A percentile compares a stretch with the other conserved stretches of the same genome.
These are phyloP conservation scores for Steinernema hermaphroditum DNA, from an alignment of 2,888 invertebrate genomes.

Conservation along the genomic window DNA sequence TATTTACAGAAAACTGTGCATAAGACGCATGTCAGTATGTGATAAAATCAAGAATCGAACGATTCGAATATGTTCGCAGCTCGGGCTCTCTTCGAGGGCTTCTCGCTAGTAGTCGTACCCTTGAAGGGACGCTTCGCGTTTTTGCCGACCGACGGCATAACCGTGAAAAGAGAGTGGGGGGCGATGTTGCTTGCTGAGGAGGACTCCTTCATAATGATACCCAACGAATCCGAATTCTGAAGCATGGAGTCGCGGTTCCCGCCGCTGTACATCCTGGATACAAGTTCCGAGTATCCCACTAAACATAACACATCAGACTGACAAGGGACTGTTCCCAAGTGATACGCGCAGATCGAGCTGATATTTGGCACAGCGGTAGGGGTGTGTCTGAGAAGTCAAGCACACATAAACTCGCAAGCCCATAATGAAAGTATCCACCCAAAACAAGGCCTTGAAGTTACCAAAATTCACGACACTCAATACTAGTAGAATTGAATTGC, in stretches of 20 bases:
- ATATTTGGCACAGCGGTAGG: no score
- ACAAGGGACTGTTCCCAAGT: no score
- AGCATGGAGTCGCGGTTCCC: constrained; percentile 21
- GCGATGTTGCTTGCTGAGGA: neutral
- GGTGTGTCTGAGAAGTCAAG: no score
- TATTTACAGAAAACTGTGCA: no score
- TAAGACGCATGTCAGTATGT: no score
- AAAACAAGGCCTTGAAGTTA: no score
- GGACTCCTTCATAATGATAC: neutral
- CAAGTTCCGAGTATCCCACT: neutral
- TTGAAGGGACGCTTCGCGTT: neutral
- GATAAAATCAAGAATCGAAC: neutral
- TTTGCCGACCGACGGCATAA: neutral
- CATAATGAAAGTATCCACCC: no score
- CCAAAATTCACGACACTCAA: no score
- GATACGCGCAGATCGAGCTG: no score
- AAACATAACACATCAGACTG: neutral
- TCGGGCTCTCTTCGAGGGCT: neutral
- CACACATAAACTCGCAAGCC: no score
- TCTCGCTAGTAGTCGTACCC: neutral
- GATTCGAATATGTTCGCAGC: neutral
- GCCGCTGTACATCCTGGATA: constrained; percentile 11
- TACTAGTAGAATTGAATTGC: no score
- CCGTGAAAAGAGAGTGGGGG: constrained; percentile 2
- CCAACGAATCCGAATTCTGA: constrained; percentile 4